These are phyloP conservation scores for Sipha flava DNA, from an alignment of 1,140 invertebrate genomes.

Conservation along the genomic window DNA sequence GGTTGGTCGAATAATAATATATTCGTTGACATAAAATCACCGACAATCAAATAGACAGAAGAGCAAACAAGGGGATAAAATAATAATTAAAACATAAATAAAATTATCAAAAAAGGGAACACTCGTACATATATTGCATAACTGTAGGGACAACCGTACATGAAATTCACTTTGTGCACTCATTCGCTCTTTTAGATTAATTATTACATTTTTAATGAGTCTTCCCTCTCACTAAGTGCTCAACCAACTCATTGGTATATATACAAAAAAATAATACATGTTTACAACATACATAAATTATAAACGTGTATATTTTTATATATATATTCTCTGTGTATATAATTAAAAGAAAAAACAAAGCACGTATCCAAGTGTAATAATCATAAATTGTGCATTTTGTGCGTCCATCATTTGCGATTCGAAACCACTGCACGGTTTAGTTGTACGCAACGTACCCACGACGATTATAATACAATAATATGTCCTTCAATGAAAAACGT, in stretches of 20 bases:
- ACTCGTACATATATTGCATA: not conserved
- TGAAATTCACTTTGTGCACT: slow-evolving; percentile 11
- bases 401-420: not conserved
- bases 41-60: not conserved
- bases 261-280: too few relatives aligned
- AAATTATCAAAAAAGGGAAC: not conserved
- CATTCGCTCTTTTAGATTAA: slow-evolving; percentile 6
- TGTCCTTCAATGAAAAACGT: not conserved
- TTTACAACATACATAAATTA: not conserved
- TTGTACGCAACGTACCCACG: not conserved
- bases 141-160: not conserved
- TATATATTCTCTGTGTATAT: not conserved
- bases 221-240: slow-evolving; percentile 6
- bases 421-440: not conserved
- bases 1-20: not conserved
- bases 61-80: not conserved
- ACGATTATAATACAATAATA: not conserved
- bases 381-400: not conserved
- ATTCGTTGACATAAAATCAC: not conserved
- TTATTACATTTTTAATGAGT: slow-evolving; percentile 23
- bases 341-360: not conserved
- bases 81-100: not conserved
- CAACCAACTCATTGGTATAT: not conserved
- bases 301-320: not conserved
- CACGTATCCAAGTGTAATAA: not conserved